Base-by-base conservation (phyloP, 1,140 invertebrate genomes). In the Caenorhabditis tropicalis region DNA sequence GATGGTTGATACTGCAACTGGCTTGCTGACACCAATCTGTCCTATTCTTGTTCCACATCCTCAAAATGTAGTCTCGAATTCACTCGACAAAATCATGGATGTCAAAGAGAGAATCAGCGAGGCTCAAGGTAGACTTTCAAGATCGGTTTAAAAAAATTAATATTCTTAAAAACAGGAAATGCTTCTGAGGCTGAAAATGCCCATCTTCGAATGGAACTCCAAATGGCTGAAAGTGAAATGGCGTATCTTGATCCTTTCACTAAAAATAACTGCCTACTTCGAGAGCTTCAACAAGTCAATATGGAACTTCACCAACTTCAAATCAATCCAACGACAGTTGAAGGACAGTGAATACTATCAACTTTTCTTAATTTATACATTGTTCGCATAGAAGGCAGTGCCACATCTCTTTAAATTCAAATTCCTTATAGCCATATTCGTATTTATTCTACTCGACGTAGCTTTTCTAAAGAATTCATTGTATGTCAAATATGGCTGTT, bases 91-190 rank as follows among this genome's bases (percentile, higher is more conserved):
- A 70, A 90, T 89, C 48, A 29, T 90, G 27, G 86, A 89, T 80
- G 88, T 89, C 12, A 89, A 88, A 48, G 89, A 90, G 56, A 82
- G 87, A 31, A 87, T 89, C n/a, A 83, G 81, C 43, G 88, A 89
- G 60, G 87, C 88, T 10, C 80, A 88, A 21, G 43, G 83, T 84
- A 56, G 24, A 46, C 21, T 16, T 21, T 60, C 27, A 21, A 9
- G 16, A 43, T n/a, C 19, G n/a, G 48, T 29, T 46, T 21, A 12
- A 33, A 33, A 2, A 16, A 53, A 21, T 19, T 53, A 46, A 46
- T 43, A 10, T 81, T 56, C 31, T 60, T 82, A 3, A 27, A 80
- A 31, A 43, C 4, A 60, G 81, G 48, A 6, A 82, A 31, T 21
- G 79, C 27, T 6, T 81, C 46, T 2, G 49, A 53, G 51, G 31